phyloP scores from a whole-genome alignment of 2,888 invertebrate genomes.

The Fabriciana adippe region DNA sequence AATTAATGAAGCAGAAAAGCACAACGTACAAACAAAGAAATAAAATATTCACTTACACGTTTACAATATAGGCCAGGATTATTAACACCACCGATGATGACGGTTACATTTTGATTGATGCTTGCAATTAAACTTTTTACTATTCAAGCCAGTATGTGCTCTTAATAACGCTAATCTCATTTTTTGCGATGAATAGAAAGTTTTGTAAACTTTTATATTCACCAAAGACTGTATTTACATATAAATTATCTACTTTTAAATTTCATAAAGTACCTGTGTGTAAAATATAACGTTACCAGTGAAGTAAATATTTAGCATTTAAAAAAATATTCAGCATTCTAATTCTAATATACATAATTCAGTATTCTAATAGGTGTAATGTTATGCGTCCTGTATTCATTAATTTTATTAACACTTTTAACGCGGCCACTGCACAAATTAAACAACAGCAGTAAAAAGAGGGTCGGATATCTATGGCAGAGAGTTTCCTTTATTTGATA shows the following conservation, averaged over 20 bases:
- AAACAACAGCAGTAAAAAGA: too few species aligned
- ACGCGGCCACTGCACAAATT: too few species aligned
- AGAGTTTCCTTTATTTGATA: too few species aligned
- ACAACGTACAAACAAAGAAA: not conserved
- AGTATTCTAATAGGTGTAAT: too few species aligned
- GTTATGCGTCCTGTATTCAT: too few species aligned
- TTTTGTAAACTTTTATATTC: constrained; percentile 15
- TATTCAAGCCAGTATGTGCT: constrained; percentile 35
- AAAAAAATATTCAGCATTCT: too few species aligned
- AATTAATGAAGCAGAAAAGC: not conserved
- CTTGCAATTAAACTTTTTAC: constrained; percentile 32
- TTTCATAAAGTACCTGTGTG: not conserved
- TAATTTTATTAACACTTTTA: too few species aligned
- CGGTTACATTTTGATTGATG: constrained; percentile 43
- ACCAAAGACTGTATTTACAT: not conserved
- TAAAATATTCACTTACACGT: constrained; percentile 14
- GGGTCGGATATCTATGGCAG: too few species aligned
- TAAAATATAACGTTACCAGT: too few species aligned
- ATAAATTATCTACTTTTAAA: not conserved
- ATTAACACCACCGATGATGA: constrained; percentile 24
- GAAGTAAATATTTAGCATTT: too few species aligned
- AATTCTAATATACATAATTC: too few species aligned
- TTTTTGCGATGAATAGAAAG: constrained; percentile 28
- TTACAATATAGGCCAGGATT: constrained; percentile 13
- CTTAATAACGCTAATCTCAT: constrained; percentile 25